phyloP scores from a whole-genome alignment of 1,140 invertebrate species.

The Drosophila serrata region DNA sequence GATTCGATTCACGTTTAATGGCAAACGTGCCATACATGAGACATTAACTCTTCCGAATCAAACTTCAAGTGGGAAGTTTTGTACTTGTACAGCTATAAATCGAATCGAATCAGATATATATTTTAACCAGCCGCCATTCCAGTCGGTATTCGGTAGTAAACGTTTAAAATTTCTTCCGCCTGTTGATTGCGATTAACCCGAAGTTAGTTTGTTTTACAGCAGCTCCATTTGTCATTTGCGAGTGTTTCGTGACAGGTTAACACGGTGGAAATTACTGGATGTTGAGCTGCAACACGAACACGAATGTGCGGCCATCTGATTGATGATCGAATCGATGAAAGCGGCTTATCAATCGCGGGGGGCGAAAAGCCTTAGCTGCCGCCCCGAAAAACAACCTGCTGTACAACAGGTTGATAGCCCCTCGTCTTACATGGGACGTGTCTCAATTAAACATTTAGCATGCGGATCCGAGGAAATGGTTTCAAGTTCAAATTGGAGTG shows the following conservation, averaged over 20 bases:
- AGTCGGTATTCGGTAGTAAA: slow-evolving; percentile 26
- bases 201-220: slow-evolving; percentile 39
- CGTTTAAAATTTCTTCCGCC: slow-evolving; percentile 44
- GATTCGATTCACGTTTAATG: slow-evolving; percentile 28
- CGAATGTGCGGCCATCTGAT: slow-evolving; percentile 37
- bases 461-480: slow-evolving; percentile 54
- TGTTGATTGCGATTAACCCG: slow-evolving; percentile 29
- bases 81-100: slow-evolving; percentile 17
- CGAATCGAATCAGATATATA: slow-evolving; percentile 18
- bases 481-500: slow-evolving; percentile 79
- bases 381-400: slow-evolving; percentile 1
- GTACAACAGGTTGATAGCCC: slow-evolving; percentile 66
- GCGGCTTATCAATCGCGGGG: slow-evolving; percentile 39
- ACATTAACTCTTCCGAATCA: slow-evolving; percentile 8
- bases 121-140: slow-evolving; percentile 4
- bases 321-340: slow-evolving; percentile 55
- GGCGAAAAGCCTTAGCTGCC: slow-evolving; percentile 10
- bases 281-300: slow-evolving; percentile 31
- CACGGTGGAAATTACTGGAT: slow-evolving; percentile 33
- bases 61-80: slow-evolving; percentile 12
- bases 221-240: slow-evolving; percentile 39
- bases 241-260: slow-evolving; percentile 45
- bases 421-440: slow-evolving; percentile 53
- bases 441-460: slow-evolving; percentile 57
- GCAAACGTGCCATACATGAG: slow-evolving; percentile 28